Evolutionary conservation across 2,888 invertebrate species (phyloP), one percentile per base, ranked within the genome.

Genomic region (Cheiracanthium punctorium): DNA sequence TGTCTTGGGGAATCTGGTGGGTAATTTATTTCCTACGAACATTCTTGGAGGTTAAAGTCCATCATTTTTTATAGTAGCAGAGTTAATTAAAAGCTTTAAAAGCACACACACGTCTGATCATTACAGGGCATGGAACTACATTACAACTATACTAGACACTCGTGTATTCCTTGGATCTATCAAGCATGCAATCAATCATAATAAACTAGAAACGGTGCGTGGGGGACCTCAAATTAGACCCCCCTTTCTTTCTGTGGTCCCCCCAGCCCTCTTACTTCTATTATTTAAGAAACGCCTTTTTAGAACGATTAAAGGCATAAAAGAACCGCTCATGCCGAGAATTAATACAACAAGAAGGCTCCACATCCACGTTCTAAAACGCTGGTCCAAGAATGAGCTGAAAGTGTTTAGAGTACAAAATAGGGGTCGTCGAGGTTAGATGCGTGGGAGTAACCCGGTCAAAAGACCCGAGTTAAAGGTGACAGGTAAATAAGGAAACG

Each of bases 401-500:
- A 67, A 29, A 30, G n/a, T 14, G 20, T 58, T 58, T 24, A 20
- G 24, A 58, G 58, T 7, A 67, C 67, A 67, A 32, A 67, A 67
- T 67, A 67, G 32, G 70, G 48, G 48, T 72, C 43, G n/a, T 7
- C 17, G 80, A 28, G 65, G 71, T 71, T 24, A 43, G 33, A 12
- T 24, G 80, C 65, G 80, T 80, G 64, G 80, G 80, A 65, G 80
- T 64, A 29, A 80, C 29, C 17, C 33, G 43, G 80, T 80, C 80
- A 64, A 28, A 29, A 58, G 41, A 65, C 72, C 65, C n/a, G 14
- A n/a, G 24, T 17, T 48, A 77, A 43, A 72, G 72, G 80, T 72
- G 72, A 72, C 80, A 80, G 80, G 70, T 71, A 71, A 71, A 71
- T 71, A 71, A 37, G 43, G 43, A 41, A 71, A 71, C 32, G 67